phyloP scores from a whole-genome alignment of 2,113 vertebrate genomes.

The Archilochus colubris region DNA sequence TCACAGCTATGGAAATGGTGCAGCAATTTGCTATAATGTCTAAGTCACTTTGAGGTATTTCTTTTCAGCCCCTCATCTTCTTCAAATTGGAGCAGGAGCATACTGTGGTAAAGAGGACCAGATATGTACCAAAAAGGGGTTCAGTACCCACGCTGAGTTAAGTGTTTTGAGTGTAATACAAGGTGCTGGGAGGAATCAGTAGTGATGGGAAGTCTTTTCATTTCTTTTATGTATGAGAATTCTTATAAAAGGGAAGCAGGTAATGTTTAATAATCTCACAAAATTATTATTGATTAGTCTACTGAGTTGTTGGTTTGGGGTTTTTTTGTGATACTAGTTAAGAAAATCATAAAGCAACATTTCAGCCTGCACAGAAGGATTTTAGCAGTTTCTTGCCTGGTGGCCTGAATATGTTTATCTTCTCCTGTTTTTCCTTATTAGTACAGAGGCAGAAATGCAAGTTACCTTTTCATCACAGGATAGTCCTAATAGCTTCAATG shows the following conservation, averaged over 20 bases:
- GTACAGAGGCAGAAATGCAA: neutral
- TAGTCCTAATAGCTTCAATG: neutral
- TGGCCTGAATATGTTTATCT: neutral
- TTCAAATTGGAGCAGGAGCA: neutral
- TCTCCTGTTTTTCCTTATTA: neutral
- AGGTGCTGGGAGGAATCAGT: neutral
- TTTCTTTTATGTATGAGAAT: neutral
- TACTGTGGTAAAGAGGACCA: neutral
- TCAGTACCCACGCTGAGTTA: neutral
- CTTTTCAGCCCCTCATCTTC: neutral
- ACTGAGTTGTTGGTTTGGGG: neutral
- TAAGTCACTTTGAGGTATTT: neutral
- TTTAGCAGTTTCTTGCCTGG: neutral
- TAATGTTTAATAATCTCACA: neutral
- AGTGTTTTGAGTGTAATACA: neutral
- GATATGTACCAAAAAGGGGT: neutral
- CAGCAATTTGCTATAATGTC: conserved; percentile 17
- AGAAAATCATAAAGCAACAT: neutral
- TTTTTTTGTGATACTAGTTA: neutral
- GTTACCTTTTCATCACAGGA: neutral
- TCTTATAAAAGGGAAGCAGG: neutral
- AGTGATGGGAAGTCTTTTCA: neutral
- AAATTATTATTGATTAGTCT: neutral
- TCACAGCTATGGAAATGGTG: conserved; percentile 34
- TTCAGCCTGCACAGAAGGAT: neutral